Base-by-base conservation (phyloP, 30 jellyfish, hydroid and myxozoan species). In the Sanderia malayensis region DNA sequence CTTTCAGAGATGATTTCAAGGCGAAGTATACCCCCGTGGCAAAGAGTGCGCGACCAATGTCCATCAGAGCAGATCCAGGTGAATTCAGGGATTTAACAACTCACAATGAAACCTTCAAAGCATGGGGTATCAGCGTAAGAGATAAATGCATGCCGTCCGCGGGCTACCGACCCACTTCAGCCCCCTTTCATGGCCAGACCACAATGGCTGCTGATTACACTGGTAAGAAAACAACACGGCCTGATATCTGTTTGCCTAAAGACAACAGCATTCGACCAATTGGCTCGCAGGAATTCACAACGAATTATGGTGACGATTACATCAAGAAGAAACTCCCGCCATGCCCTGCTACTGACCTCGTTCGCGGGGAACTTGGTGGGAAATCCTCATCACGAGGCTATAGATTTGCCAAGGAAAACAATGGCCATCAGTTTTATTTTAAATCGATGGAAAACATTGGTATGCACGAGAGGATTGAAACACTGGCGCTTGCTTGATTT, bases 281-380 rank as follows among this genome's bases (percentile, higher is more conserved):
- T 27, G 98, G 98, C 4, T 81, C 77, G 37, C 96, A 84, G 21
- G 96, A 83, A 13, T 92, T 78, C 46, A 62, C 95, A 0, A 92
- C 98, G 25, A 83, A 70, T 63, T 92, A 92, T 70, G 61, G 66
- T 11, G 84, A 78, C 32, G 76, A 93, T n/a, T 92, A 47, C 74
- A 20, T 25, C 10, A 82, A 86, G 9, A 81, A 84, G 55, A 31
- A 65, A 26, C 73, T 77, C 6, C 95, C 98, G 7, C 30, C 70
- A 2, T 92, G 98, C 58, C 98, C 98, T 18, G 98, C 98, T 2
- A 84, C 66, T 47, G 92, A 92, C 37, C 86, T 92, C 30, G 83
- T 55, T 24, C 64, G 80, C 13, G 76, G 79, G 9, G 76, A 58
- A 20, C 44, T 67, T 8, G 31, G 46, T 7, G 17, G 52, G 0